These are phyloP conservation scores for Neocloeon triangulifer DNA, from an alignment of 1,140 invertebrate genomes.

Conservation along the genomic window DNA sequence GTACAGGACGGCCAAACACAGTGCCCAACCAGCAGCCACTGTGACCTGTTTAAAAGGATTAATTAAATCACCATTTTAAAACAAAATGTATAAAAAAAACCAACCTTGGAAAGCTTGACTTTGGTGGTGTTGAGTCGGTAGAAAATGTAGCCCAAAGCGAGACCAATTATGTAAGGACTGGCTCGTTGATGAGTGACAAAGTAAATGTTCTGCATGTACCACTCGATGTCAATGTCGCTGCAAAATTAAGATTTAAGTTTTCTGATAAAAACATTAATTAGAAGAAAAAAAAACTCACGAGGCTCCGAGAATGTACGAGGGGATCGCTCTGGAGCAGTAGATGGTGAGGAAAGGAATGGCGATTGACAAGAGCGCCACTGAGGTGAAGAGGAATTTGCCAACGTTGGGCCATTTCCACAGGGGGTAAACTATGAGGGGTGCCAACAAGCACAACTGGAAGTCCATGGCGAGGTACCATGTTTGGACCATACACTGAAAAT, in stretches of 20 bases:
- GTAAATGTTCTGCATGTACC: conserved; percentile 5
- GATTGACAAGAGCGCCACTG: conserved; percentile 7
- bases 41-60: too few species aligned
- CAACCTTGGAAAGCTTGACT: conserved; percentile 6
- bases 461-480: conserved; percentile 35
- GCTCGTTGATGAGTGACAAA: conserved; percentile 4
- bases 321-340: conserved; percentile 2
- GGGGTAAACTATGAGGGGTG: conserved; percentile 21
- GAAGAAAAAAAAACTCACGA: too few species aligned
- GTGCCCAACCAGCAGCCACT: conserved; percentile 1
- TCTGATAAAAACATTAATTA: neutral
- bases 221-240: conserved; percentile 2
- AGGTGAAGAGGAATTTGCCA: conserved; percentile 7
- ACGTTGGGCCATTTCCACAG: conserved; percentile 10
- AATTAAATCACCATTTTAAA: too few species aligned
- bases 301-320: conserved; percentile 3
- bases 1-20: conserved; percentile 5
- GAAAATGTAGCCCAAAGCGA: conserved; percentile 11
- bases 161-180: conserved; percentile 10
- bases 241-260: conserved; percentile 2
- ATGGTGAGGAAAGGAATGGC: conserved; percentile 7
- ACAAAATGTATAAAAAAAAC: neutral
- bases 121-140: conserved; percentile 8
- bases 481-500: conserved; percentile 28
- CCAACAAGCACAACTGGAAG: conserved; percentile 27